Base-by-base conservation (phyloP, 2,113 vertebrate species). In the Ailurus styani region DNA sequence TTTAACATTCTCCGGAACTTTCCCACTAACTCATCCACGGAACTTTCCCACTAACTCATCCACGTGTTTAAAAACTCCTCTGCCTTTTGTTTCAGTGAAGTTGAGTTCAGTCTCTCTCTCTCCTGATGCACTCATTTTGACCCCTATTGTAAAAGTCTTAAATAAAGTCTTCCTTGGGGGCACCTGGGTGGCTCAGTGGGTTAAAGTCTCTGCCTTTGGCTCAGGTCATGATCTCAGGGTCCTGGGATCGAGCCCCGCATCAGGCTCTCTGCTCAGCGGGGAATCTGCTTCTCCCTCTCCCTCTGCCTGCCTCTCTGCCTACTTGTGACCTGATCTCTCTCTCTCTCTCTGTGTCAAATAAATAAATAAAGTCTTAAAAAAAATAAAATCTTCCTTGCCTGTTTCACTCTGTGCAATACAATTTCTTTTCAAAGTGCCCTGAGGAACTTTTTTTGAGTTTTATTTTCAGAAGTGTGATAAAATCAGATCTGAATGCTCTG, bases 401-500 rank as follows among this genome's bases (percentile, higher is more conserved):
- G 6, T 52, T 91, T 62, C 50, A 84, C 37, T 70, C 12, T 25
- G 34, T 13, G 14, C 23, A 75, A 25, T 89, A 3, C 2, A 31
- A 70, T 57, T 91, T 62, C 85, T 68, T 62, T 92, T 50, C 34
- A 10, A 88, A 73, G 62, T 91, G 42, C 29, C 21, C 79, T 60
- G 7, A 87, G 66, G 64, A 86, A 40, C 11, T 89, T 75, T 93
- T 96, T 96, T 96, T 72, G 81, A 88, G 85, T 68, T 72, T 57
- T 82, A 45, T 86, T 21, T 94, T 64, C 42, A 37, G 9, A 54
- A 86, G 23, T 52, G 3, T 83, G n/a, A 88, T 25, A 57, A 82
- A 72, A 45, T 96, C 40, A 62, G 9, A 42, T 72, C 75, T 73
- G 47, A 86, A 83, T 70, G 20, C 42, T 68, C n/a, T 90, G 7